phyloP scores from a whole-genome alignment of 1,140 invertebrate genomes.

The Tenebrio molitor region DNA sequence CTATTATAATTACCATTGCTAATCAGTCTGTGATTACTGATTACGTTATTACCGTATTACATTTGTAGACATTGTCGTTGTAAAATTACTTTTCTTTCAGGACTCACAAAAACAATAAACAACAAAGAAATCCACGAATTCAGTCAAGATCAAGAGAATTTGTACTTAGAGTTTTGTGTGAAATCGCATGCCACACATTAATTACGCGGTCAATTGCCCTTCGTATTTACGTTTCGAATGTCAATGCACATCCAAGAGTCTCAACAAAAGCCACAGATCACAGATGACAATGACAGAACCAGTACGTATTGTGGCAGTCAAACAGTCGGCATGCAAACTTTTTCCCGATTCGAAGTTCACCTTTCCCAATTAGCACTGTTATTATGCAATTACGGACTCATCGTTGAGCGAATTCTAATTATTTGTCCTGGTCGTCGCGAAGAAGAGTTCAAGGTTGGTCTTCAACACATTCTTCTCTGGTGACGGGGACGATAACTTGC shows the following conservation, averaged over 20 bases:
- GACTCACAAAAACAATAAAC: too few relatives aligned
- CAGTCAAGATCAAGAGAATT: too few relatives aligned
- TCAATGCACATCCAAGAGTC: constrained; percentile 34
- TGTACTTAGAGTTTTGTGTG: too few relatives aligned
- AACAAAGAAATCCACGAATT: too few relatives aligned
- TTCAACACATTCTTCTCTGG: constrained; percentile 41
- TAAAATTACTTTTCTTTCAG: too few relatives aligned
- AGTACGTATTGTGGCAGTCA: not conserved
- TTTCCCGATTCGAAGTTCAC: not conserved
- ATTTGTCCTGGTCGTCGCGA: constrained; percentile 30
- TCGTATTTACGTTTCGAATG: constrained; percentile 28
- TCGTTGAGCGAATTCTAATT: constrained; percentile 23
- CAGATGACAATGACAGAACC: constrained; percentile 12
- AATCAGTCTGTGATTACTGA: too few relatives aligned
- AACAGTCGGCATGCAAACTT: not conserved
- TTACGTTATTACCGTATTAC: too few relatives aligned
- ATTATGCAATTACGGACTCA: constrained; percentile 18
- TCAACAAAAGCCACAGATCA: constrained; percentile 21
- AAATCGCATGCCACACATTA: constrained; percentile 24
- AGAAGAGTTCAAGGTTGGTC: constrained; percentile 42
- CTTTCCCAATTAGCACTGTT: constrained; percentile 16
- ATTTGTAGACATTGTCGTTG: too few relatives aligned
- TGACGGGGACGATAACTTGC: constrained; percentile 39
- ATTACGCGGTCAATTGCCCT: constrained; percentile 39
- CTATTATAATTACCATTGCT: too few relatives aligned